phyloP scores from a whole-genome alignment of 2,888 invertebrate species.

The Xestia c-nigrum region DNA sequence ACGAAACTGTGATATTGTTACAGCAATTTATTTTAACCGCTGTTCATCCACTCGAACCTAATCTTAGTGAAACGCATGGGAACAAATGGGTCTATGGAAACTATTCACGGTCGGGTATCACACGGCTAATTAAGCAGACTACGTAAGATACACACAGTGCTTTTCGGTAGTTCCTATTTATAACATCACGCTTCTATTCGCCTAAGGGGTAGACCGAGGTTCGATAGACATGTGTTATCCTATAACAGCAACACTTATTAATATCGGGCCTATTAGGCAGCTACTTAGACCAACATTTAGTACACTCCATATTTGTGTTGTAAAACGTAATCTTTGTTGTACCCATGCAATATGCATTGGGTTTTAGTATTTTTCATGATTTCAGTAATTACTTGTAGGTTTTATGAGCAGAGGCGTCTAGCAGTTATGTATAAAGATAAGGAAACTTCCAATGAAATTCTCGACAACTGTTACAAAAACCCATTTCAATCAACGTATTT shows the following conservation, averaged over 20 bases:
- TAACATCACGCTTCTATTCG: constrained; percentile 13
- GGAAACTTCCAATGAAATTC: constrained; percentile 4
- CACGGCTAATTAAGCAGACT: constrained; percentile 51
- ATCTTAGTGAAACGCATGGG: constrained; percentile 30
- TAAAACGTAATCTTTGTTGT: no score
- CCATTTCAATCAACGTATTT: background rate
- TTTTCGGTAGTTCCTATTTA: constrained; percentile 36
- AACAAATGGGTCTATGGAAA: constrained; percentile 45
- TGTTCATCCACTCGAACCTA: constrained; percentile 49
- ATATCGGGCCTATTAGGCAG: background rate
- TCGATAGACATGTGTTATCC: background rate
- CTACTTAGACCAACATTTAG: background rate
- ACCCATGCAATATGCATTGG: no score
- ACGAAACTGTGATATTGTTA: constrained; percentile 4
- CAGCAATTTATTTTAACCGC: constrained; percentile 34
- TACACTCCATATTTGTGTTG: background rate
- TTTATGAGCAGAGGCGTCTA: constrained; percentile 9
- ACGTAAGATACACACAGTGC: constrained; percentile 14
- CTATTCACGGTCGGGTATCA: constrained; percentile 38
- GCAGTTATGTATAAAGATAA: constrained; percentile 1
- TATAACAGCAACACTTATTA: background rate
- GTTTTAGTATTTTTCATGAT: constrained; percentile 3
- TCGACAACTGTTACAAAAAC: background rate
- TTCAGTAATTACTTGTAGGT: constrained; percentile 4
- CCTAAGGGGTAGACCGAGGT: background rate